phyloP scores from a whole-genome alignment of 2,113 vertebrate genomes.

The Ammodytes dubius region DNA sequence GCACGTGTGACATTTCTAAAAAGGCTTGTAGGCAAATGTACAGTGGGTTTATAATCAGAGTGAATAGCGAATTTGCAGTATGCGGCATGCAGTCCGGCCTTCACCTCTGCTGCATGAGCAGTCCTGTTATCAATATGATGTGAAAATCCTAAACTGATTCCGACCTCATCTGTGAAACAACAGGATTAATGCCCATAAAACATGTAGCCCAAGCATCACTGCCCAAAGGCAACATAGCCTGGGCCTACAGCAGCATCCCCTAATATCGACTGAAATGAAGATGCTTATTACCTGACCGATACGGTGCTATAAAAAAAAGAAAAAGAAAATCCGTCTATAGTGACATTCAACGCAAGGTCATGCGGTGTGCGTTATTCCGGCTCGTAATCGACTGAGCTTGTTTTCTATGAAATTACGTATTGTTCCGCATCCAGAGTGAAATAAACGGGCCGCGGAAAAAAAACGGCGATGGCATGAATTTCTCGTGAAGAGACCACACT shows the following conservation, averaged over 20 bases:
- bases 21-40: rapidly evolving
- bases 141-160: neutral
- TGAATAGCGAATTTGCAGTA: conserved; percentile 28
- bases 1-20: no score
- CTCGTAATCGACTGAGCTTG: neutral
- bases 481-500: conserved; percentile 48
- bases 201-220: neutral
- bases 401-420: neutral
- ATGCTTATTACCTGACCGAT: conserved; percentile 79
- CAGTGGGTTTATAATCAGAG: neutral
- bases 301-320: conserved; percentile 60
- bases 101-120: conserved; percentile 19
- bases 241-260: no score
- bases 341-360: conserved; percentile 82
- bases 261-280: conserved; percentile 21
- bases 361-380: conserved; percentile 8
- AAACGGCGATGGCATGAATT: conserved; percentile 46
- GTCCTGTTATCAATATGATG: conserved; percentile 12
- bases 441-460: conserved; percentile 13
- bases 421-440: neutral
- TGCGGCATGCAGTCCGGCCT: conserved; percentile 68
- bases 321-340: conserved; percentile 52
- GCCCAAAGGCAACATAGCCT: neutral
- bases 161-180: neutral
- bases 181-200: neutral